Base-by-base conservation (phyloP, 2,888 invertebrate species). In the Latrodectus hesperus region DNA sequence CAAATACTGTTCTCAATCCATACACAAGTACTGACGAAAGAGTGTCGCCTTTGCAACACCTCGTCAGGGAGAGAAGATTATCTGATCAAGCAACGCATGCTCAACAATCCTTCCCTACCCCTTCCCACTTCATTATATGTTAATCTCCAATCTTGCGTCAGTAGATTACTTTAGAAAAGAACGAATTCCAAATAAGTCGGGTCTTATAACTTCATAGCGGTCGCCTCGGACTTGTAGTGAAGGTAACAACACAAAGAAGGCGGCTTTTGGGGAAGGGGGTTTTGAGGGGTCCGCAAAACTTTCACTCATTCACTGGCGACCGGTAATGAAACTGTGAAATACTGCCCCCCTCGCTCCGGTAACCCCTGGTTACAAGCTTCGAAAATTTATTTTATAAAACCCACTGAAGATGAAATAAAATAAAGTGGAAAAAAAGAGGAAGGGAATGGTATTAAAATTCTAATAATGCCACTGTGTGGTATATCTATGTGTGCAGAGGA, bases 361-460 rank as follows among this genome's bases (percentile, higher is more conserved):
- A 71, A 65, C 81, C 64, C 76, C 65, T 77, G 72, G 84, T 72
- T 72, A 77, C 84, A 65, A 64, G 51, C 72, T 22, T 71, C 75
- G 77, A 84, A 84, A 84, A 84, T 84, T 84, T 84, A 84, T 84
- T 84, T 84, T 84, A 84, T 84, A 84, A 84, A 84, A 84, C 84
- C 84, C 26, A 72, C 60, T 49, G 38, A 73, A 10, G 52, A 10
- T 26, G 53, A 51, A 51, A 51, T n/a, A 81, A 82, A 72, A 51
- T 22, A 65, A 51, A 64, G 26, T 52, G 64, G 65, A 67, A 84
- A 83, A 82, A 81, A 82, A 82, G 52, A 65, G 26, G 22, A 38
- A 64, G 65, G 38, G 67, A 74, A 72, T 76, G 71, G 83, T 84
- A 84, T 84, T 84, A 84, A 84, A 84, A 84, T 84, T 84, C 84